Evolutionary conservation across 2,113 vertebrate genomes (phyloP), one percentile per base, ranked within the genome.

Genomic region (Tiliqua scincoides): DNA sequence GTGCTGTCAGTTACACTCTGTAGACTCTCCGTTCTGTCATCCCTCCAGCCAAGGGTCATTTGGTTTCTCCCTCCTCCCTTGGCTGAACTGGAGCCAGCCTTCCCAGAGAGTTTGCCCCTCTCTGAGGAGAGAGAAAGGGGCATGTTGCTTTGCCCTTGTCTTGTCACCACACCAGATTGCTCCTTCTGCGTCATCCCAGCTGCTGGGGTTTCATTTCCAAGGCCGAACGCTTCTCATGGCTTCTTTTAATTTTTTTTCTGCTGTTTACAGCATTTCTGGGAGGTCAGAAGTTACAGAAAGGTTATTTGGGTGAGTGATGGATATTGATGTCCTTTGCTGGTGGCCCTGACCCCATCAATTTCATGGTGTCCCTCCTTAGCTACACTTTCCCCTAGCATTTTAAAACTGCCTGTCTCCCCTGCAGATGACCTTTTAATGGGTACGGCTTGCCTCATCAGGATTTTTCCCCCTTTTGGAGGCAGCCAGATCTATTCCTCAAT

Each of bases 241-340:
- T 91, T 84, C 90, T 92, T 83, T 67, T 94, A 73, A 30, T 59
- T 37, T 30, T 89, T 93, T 93, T 7, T 48, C 89, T 75, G 83
- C 76, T 35, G 85, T 79, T 95, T 83, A 27, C 87, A 90, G 85
- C 87, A 89, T 89, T 85, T 79, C 21, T 91, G 1, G 83, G 85
- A 25, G 93, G 89, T 93, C 82, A 85, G 82, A 93, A 92, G 93
- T 92, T 93, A 90, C 78, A 77, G 92, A 78, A 86, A 87, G 92
- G 92, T 93, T 93, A 87, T 61, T 21, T 86, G 84, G n/a, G 68
- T 92, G 90, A 95, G 92, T 93, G 93, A 93, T 89, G 91, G 94
- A 84, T 96, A 95, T 93, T 83, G 93, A 91, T 93, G 91, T 85
- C 87, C 89, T 87, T 71, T 91, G 40, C 85, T 52, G 82, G 88